A percentile compares a stretch with the other conserved stretches of the same genome.
phyloP scores from a whole-genome alignment of 2,113 vertebrate species.

The Zosterops pallidus region DNA sequence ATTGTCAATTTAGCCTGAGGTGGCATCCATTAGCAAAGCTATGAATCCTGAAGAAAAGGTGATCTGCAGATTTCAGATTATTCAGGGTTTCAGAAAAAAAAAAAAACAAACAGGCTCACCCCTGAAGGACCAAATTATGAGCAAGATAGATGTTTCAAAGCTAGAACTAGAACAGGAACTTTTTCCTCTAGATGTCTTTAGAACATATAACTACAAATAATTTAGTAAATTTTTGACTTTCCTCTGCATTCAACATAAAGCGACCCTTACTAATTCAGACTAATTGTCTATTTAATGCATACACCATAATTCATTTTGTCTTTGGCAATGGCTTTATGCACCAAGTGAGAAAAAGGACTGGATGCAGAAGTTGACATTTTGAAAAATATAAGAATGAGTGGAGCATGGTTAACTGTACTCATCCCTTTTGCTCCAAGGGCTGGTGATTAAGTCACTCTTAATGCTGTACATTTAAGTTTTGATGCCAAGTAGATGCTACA shows the following conservation, averaged over 20 bases:
- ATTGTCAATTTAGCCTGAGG: not conserved
- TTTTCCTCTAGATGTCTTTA: rapidly evolving
- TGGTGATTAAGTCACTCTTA: not conserved
- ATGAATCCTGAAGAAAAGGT: not conserved
- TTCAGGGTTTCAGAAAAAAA: not conserved
- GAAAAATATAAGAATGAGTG: not conserved
- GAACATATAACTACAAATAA: not conserved
- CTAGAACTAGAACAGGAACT: not conserved
- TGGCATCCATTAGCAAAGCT: not conserved
- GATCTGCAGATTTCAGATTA: not conserved
- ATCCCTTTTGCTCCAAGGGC: not conserved
- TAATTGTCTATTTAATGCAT: not conserved
- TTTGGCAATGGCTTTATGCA: not conserved
- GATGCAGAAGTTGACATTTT: not conserved
- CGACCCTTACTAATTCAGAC: not conserved
- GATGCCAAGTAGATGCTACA: not conserved
- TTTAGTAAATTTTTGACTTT: not conserved
- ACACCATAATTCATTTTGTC: not conserved
- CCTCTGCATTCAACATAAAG: not conserved
- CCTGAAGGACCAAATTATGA: not conserved
- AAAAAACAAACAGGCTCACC: not conserved
- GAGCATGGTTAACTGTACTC: not conserved
- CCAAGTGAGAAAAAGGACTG: not conserved
- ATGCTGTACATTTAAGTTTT: not conserved
- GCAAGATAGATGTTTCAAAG: not conserved